Conservation (phyloP, 2,113 vertebrate genomes). For the Nothobranchius furzeri region DNA sequence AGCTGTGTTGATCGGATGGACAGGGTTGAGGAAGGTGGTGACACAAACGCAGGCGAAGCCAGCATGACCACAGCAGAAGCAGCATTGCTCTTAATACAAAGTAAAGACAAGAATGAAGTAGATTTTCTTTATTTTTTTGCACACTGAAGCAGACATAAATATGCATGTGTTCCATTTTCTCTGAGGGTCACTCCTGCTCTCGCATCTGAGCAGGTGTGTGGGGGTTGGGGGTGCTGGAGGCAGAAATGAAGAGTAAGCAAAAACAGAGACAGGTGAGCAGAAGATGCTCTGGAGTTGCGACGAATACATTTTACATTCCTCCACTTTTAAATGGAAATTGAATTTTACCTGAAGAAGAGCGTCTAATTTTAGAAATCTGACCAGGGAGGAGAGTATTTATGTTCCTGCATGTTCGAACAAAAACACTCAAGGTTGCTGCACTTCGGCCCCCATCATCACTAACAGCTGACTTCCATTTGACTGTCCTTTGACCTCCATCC, state of each 20-base stretch:
- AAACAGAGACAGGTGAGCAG: conserved; percentile 33
- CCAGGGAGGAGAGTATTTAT: not conserved
- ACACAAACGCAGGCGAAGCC: conserved; percentile 40
- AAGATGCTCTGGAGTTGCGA: conserved; percentile 12
- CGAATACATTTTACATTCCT: conserved; percentile 10
- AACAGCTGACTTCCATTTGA: conserved; percentile 6
- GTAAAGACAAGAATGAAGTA: not conserved
- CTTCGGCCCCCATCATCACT: conserved; percentile 13
- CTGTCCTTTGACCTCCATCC: conserved; percentile 33
- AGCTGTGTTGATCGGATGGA: conserved; percentile 51
- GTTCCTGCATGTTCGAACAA: not conserved
- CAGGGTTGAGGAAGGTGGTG: conserved; percentile 50
- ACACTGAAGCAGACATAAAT: conserved; percentile 1
- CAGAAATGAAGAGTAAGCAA: conserved; percentile 60
- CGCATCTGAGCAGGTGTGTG: conserved; percentile 31
- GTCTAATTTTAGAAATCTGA: conserved; percentile 4
- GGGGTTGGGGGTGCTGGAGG: not conserved
- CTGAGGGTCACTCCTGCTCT: conserved; percentile 58
- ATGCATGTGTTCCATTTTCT: conserved; percentile 17
- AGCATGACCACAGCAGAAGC: conserved; percentile 37
- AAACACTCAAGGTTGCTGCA: not conserved
- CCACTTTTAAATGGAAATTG: conserved; percentile 1
- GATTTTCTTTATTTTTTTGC: not conserved
- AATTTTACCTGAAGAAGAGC: not conserved
- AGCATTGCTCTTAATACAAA: too few relatives aligned